Evolutionary conservation across 2,113 vertebrate species (phyloP), one percentile per base, ranked within the genome.

Genomic region (Lepisosteus oculatus): DNA sequence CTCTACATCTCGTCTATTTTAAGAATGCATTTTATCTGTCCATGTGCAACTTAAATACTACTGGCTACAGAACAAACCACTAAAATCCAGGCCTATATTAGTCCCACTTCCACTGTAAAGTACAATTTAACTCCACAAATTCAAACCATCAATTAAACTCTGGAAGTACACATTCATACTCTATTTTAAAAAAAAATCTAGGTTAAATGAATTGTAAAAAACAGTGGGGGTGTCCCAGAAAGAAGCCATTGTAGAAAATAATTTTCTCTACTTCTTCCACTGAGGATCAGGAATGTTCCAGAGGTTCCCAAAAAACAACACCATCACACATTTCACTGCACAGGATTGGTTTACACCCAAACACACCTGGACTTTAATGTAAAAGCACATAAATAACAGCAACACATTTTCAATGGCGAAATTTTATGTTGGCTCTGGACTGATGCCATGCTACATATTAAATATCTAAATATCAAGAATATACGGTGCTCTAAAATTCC

Each of bases 11-110:
- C 29, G 67, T 80, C 74, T 74, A 77, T 72, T 83, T 79, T 69
- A 80, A 78, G 75, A 82, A 70, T 3, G 69, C 42, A 65, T 72
- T 79, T 81, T 69, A 80, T 83, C 81, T 72, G 72, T 71, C 76
- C 7, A 55, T 29, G 29, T 29, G 29, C 29, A 69, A 17, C 47
- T 51, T 9, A 51, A 61, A 43, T 56, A 55, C 65, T 55, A 68
- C 66, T 73, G 72, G 72, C 72, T 62, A 47, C 29, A n/a, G 13
- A 43, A 47, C 56, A 68, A 73, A 59, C 65, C 72, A 68, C 72
- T n/a, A 41, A 73, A 68, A 73, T 55, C 15, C 45, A 63, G 66
- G 13, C 56, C 29, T 41, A 61, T 56, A 61, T 62, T 43, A 59
- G 45, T 61, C 65, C 17, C 55, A 42, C 7, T 55, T 68, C 72